These are phyloP conservation scores for Psittacula derbiana DNA, from an alignment of 2,797 vertebrate genomes.

Conservation along the genomic window DNA sequence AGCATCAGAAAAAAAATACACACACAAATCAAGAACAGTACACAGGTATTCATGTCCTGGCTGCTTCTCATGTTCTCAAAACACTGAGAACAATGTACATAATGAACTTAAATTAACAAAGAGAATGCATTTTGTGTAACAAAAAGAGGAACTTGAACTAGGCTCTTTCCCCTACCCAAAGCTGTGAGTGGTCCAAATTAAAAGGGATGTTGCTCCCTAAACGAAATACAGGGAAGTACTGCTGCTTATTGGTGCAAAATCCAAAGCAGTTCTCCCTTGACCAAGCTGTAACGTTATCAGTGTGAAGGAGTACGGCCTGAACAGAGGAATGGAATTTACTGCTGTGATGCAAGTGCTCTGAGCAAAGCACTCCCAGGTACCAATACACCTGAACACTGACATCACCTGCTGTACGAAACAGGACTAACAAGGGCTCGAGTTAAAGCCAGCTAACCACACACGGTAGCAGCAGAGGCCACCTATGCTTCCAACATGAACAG, in stretches of 20 bases:
- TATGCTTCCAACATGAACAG: neutral
- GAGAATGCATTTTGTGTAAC: neutral
- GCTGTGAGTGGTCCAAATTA: neutral
- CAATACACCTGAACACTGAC: neutral
- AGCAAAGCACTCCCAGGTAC: conserved; percentile 24
- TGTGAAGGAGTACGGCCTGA: neutral
- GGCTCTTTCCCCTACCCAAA: neutral
- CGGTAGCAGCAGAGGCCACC: neutral
- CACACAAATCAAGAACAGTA: neutral
- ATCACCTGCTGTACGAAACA: neutral
- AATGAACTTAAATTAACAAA: neutral
- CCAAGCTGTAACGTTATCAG: neutral
- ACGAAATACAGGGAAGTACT: neutral
- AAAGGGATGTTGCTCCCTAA: neutral
- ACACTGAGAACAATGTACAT: neutral
- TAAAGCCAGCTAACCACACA: neutral
- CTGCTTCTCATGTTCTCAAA: neutral
- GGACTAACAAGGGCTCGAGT: neutral
- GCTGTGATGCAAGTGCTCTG: conserved; percentile 8
- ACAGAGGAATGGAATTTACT: neutral
- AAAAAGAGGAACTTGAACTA: neutral
- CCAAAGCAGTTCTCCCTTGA: neutral
- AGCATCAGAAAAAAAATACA: neutral
- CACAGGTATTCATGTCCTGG: neutral
- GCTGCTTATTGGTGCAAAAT: neutral